These are phyloP conservation scores for Abscondita cerata DNA, from an alignment of 2,888 invertebrate genomes.

Conservation along the genomic window DNA sequence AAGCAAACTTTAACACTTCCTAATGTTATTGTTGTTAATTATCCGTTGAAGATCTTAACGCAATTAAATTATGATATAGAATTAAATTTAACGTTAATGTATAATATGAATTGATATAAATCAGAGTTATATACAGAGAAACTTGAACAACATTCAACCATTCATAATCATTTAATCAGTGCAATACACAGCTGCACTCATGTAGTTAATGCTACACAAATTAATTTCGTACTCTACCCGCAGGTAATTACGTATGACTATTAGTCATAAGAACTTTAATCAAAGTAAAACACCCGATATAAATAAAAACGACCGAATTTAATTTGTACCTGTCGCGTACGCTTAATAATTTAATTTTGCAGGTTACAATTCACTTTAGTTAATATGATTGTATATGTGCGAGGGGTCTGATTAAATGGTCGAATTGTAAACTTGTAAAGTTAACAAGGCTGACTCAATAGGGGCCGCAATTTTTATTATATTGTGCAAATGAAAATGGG, in stretches of 20 bases:
- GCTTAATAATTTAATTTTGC: neutral
- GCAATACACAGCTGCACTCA: neutral
- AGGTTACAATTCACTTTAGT: neutral
- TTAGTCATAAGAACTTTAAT: neutral
- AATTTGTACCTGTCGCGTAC: neutral
- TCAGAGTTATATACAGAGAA: neutral
- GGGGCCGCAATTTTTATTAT: neutral
- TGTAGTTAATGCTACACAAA: neutral
- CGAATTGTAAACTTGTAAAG: neutral
- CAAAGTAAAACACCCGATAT: neutral
- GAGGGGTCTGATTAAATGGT: neutral
- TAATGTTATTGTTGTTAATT: neutral
- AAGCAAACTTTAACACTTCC: slow-evolving; percentile 23
- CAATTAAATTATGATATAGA: slow-evolving; percentile 1
- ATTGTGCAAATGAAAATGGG: neutral
- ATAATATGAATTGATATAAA: neutral
- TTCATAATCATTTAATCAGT: slow-evolving; percentile 9
- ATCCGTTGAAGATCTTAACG: slow-evolving; percentile 1
- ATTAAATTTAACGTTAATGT: neutral
- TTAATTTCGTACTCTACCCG: neutral
- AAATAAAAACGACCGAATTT: neutral
- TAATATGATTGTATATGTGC: neutral
- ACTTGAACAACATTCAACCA: neutral
- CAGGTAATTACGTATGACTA: slow-evolving; percentile 1
- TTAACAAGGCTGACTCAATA: neutral